Base-by-base conservation (phyloP, 92 coral and sea anemone genomes). In the Epizoanthus rinbou region DNA sequence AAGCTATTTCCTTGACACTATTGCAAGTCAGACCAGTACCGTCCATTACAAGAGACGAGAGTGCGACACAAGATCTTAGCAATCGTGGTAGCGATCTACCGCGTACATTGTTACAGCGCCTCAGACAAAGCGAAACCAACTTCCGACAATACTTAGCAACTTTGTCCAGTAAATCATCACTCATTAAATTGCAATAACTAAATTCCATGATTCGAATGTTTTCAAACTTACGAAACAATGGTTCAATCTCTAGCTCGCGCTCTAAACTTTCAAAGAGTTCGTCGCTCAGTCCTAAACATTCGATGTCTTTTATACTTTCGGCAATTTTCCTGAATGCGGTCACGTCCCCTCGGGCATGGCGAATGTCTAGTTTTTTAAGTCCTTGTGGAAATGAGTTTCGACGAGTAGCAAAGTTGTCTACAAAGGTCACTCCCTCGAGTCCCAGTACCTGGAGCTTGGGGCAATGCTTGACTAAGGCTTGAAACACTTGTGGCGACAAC, bases 1-100 rank as follows among this genome's bases (percentile, higher is more conserved):
- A 96, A 52, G 87, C 57, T 17, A 90, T 85, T 21, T 79, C 64
- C 67, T 25, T 76, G 8, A 96, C 87, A 4, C 85, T 57, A 18
- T 60, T 73, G 80, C 91, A 92, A 57, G 87, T 80, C 18, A 96
- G 73, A n/a, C 87, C 87, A 37, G 94, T 89, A 0, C 99, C 98
- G 62, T 96, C 94, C n/a, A 93, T 90, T 10, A 90, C 98, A 16
- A 96, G 89, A 3, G 99, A 91, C 1, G 91, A 82, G n/a, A 96
- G 76, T 11, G 75, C 79, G 37, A 89, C 82, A 65, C 92, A 90
- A 52, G 90, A 69, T 31, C 73, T 86, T 69, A 96, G 80, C 80
- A 96, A 37, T 9, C 52, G 63, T 0, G 90, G 82, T 9, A 96
- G 93, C 37, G 92, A 89, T 16, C 57, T 69, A 1, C 98, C 99